Base-by-base conservation (phyloP, 1,140 invertebrate genomes). In the Cardiocondyla obscurior region DNA sequence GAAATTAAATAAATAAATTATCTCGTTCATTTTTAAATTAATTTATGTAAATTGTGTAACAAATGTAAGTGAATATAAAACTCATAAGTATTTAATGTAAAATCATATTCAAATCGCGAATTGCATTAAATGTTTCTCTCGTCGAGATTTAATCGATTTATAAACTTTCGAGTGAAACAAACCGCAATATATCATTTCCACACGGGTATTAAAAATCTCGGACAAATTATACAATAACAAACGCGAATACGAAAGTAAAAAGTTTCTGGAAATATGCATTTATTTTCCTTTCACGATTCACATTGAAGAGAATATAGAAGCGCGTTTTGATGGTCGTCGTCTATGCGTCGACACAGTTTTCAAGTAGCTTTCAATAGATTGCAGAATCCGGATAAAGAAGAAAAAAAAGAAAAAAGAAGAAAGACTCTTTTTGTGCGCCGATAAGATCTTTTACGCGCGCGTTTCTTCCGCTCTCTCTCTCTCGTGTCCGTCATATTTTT, bases 371-470 rank as follows among this genome's bases (percentile, higher is more conserved):
- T 16, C 7, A 85, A 85, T 85, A 81, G 70, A 83, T 25, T 82
- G 55, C 53, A 42, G 51, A 76, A 81, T 73, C 36, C 72, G 85
- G 53, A n/a, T n/a, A n/a, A n/a, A n/a, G n/a, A n/a, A n/a, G n/a
- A n/a, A n/a, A 86, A 67, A 12, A 22, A 65, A 44, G n/a, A 64
- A 55, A 55, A 69, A 86, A 67, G 6, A 22, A 65, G 49, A 14
- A 64, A 55, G 60, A 69, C 53, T 12, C 12, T 74, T 87, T 79
- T 86, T 82, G 67, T 62, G 14, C 36, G 46, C 25, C 57, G 81
- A 87, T 86, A 86, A 69, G 46, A 86, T 83, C 62, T 28, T 28
- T 19, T 39, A 39, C 30, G 25, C 64, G 33, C 16, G n/a, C n/a
- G n/a, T n/a, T n/a, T n/a, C n/a, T n/a, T n/a, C n/a, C n/a, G n/a